phyloP scores from a whole-genome alignment of 2,797 vertebrate genomes.

The Nyctalus aviator region DNA sequence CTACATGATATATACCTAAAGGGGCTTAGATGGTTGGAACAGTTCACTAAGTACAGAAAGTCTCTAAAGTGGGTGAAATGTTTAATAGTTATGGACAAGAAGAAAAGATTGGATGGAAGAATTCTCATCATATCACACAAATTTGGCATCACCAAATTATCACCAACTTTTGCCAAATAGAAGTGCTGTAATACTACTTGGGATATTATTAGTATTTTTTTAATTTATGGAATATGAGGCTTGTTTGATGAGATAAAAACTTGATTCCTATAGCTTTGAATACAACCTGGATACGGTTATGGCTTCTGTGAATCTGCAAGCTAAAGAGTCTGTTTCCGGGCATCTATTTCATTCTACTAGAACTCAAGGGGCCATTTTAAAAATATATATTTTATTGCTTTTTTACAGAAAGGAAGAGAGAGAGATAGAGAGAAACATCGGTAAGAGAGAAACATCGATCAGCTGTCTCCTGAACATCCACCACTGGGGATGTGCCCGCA shows the following conservation, averaged over 20 bases:
- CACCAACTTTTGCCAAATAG: neutral
- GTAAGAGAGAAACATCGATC: too few relatives aligned
- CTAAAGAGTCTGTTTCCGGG: neutral
- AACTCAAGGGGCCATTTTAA: neutral
- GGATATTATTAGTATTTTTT: neutral
- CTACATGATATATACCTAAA: neutral
- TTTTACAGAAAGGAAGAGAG: too few relatives aligned
- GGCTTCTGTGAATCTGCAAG: neutral
- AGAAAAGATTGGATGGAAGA: neutral
- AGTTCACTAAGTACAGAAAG: neutral
- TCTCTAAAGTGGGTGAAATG: neutral
- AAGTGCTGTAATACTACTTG: neutral
- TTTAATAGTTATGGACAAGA: neutral
- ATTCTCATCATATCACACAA: neutral
- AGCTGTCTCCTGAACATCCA: too few relatives aligned
- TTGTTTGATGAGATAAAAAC: neutral
- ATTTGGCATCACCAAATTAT: neutral
- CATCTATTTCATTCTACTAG: neutral
- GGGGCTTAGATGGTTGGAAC: neutral
- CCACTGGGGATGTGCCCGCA: too few relatives aligned
- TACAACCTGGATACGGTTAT: neutral
- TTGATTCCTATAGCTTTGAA: neutral
- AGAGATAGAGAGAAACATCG: too few relatives aligned
- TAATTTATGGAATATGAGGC: neutral
- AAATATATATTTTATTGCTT: neutral